Percentiles rank a stretch among this genome's conserved stretches.
These are phyloP conservation scores for Hippocampus comes DNA, from an alignment of 2,113 vertebrate species.

Conservation along the genomic window DNA sequence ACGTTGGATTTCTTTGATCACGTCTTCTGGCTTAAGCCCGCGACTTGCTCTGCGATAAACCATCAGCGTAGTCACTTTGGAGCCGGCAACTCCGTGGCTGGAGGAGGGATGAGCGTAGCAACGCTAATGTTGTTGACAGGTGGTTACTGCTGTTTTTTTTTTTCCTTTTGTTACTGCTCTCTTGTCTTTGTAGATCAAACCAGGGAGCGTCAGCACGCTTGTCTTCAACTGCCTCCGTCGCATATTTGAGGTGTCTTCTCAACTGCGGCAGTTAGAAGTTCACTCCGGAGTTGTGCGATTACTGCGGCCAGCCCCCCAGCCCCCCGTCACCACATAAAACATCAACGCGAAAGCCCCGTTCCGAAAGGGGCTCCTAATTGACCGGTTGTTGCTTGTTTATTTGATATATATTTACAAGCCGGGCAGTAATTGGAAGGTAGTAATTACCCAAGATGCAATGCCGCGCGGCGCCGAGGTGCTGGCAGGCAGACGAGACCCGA, in stretches of 20 bases:
- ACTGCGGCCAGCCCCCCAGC: conserved; percentile 15
- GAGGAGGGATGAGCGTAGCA: conserved; percentile 53
- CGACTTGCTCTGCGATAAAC: conserved; percentile 67
- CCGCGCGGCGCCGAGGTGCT: conserved; percentile 43
- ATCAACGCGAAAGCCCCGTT: conserved; percentile 55
- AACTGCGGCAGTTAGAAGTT: conserved; percentile 47
- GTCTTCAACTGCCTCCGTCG: conserved; percentile 24
- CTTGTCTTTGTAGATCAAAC: conserved; percentile 49
- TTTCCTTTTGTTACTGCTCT: conserved; percentile 24
- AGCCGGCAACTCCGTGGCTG: conserved; percentile 55
- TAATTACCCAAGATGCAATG: conserved; percentile 70
- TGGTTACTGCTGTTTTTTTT: conserved; percentile 59
- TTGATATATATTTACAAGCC: conserved; percentile 73
- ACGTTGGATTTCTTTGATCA: conserved; percentile 71
- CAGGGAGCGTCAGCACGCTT: conserved; percentile 15
- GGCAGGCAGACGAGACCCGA: conserved; percentile 43
- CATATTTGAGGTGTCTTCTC: conserved; percentile 8
- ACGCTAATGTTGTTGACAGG: conserved; percentile 73
- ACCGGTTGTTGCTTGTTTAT: conserved; percentile 76
- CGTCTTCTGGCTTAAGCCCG: conserved; percentile 64
- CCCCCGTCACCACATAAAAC: conserved; percentile 47
- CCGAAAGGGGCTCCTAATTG: conserved; percentile 70
- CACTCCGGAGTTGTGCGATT: conserved; percentile 59
- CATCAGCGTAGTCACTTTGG: conserved; percentile 66
- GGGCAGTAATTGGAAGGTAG: conserved; percentile 69